Evolutionary conservation across 1,140 invertebrate species (phyloP).

Genomic region (Spodoptera litura): DNA sequence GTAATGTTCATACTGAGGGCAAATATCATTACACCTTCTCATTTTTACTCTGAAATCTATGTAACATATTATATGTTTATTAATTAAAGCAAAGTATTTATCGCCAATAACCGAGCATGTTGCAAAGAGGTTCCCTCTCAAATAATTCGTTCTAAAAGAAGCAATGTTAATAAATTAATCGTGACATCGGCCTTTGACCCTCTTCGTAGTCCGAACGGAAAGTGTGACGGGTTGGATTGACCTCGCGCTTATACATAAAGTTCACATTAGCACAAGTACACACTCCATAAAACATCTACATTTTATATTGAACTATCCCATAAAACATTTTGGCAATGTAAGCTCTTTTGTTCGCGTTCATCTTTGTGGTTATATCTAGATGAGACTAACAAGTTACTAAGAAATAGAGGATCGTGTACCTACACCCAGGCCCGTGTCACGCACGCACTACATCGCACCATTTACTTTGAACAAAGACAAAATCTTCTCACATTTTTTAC

Average conservation of each 20-base stretch:
- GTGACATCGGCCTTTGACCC: slow-evolving; percentile 60
- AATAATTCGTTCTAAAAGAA: slow-evolving; percentile 51
- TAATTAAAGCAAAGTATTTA: slow-evolving; percentile 5
- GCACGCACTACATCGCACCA: slow-evolving; percentile 18
- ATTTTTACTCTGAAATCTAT: no score
- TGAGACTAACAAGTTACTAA: slow-evolving; percentile 28
- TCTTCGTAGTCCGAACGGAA: slow-evolving; percentile 54
- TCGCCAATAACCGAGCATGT: slow-evolving; percentile 45
- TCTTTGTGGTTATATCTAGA: slow-evolving; percentile 19
- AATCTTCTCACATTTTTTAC: slow-evolving; percentile 1
- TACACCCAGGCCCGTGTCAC: slow-evolving; percentile 4
- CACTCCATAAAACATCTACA: slow-evolving; percentile 29
- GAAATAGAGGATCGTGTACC: slow-evolving; percentile 9
- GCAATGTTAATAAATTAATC: slow-evolving; percentile 60
- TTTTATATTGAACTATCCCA: slow-evolving; percentile 14
- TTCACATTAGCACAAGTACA: slow-evolving; percentile 36
- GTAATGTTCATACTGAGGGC: no score
- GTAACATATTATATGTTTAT: not conserved
- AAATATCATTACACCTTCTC: no score
- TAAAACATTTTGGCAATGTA: slow-evolving; percentile 5
- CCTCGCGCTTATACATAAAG: slow-evolving; percentile 25
- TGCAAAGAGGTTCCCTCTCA: slow-evolving; percentile 44
- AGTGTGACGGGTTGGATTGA: slow-evolving; percentile 53
- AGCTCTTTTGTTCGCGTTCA: slow-evolving; percentile 16
- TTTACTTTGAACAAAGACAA: slow-evolving; percentile 15